phyloP scores from a whole-genome alignment of 2,888 invertebrate genomes.

The Volucella bombylans region DNA sequence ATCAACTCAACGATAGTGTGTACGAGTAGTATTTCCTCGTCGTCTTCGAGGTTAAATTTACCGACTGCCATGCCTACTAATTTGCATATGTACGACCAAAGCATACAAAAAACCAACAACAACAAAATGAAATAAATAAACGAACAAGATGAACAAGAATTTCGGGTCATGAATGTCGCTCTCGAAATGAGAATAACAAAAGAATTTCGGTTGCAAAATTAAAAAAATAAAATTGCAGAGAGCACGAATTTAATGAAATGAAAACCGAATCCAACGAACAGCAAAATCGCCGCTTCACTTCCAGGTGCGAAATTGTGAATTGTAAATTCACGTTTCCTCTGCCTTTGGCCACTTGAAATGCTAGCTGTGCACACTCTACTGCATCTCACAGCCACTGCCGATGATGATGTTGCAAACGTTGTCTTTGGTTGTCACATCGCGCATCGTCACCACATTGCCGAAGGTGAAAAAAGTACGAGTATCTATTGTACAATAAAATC shows the following conservation, averaged over 20 bases:
- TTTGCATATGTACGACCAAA: conserved; percentile 48
- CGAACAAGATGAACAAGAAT: conserved; percentile 70
- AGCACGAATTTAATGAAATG: conserved; percentile 63
- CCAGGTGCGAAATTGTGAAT: conserved; percentile 49
- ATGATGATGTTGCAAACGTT: conserved; percentile 28
- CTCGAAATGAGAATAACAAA: conserved; percentile 47
- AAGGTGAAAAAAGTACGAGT: conserved; percentile 20
- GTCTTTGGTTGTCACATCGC: not conserved
- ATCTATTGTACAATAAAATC: conserved; percentile 34
- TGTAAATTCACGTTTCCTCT: not conserved
- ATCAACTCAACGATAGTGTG: conserved; percentile 6
- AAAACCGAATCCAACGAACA: conserved; percentile 52
- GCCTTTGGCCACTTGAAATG: conserved; percentile 40
- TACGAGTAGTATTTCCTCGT: not conserved
- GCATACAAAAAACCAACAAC: conserved; percentile 15
- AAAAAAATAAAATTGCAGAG: conserved; percentile 1
- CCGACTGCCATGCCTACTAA: conserved; percentile 38
- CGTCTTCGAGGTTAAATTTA: conserved; percentile 3
- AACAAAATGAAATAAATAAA: conserved; percentile 39
- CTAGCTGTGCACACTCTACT: conserved; percentile 16
- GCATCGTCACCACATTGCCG: conserved; percentile 3
- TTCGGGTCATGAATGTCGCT: conserved; percentile 62
- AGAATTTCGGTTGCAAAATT: conserved; percentile 60
- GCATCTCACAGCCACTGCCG: conserved; percentile 5
- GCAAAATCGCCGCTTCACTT: conserved; percentile 45